Percentiles rank a stretch among this genome's conserved stretches.
Evolutionary conservation across 2,113 vertebrate genomes (phyloP).

Genomic region (Sinocyclocheilus anophthalmus): DNA sequence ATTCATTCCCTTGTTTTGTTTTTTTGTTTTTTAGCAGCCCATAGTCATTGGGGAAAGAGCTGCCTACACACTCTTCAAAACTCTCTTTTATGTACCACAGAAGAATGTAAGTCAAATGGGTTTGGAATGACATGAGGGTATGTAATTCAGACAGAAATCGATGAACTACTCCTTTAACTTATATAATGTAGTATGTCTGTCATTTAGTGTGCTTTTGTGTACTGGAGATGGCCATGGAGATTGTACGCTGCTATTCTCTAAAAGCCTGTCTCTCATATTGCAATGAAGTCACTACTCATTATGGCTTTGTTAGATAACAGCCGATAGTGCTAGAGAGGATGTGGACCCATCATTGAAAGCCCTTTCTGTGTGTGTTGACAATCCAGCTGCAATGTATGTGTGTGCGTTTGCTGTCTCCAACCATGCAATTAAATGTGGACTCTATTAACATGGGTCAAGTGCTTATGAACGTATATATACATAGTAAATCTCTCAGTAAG

Average conservation of each 20-base stretch:
- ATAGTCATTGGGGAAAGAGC: background rate
- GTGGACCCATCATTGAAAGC: background rate
- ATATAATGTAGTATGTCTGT: background rate
- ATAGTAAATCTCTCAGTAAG: conserved; percentile 17
- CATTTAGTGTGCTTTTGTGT: background rate
- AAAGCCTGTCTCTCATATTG: background rate
- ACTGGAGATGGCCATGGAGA: background rate
- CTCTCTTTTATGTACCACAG: background rate
- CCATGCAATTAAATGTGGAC: background rate
- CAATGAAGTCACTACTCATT: background rate
- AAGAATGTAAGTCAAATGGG: background rate
- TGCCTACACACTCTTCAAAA: background rate
- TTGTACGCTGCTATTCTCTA: background rate
- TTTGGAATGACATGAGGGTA: background rate
- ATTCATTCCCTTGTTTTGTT: no score
- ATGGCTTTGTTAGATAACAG: conserved; percentile 28
- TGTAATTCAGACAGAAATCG: background rate
- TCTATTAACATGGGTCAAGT: background rate
- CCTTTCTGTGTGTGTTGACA: background rate
- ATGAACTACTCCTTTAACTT: background rate
- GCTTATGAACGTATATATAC: background rate
- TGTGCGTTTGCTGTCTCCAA: background rate
- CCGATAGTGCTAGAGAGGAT: background rate
- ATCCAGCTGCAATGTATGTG: background rate
- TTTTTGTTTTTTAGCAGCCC: no score